These are phyloP conservation scores for Orthonevra nobilis DNA, from an alignment of 2,888 invertebrate genomes.

Conservation along the genomic window DNA sequence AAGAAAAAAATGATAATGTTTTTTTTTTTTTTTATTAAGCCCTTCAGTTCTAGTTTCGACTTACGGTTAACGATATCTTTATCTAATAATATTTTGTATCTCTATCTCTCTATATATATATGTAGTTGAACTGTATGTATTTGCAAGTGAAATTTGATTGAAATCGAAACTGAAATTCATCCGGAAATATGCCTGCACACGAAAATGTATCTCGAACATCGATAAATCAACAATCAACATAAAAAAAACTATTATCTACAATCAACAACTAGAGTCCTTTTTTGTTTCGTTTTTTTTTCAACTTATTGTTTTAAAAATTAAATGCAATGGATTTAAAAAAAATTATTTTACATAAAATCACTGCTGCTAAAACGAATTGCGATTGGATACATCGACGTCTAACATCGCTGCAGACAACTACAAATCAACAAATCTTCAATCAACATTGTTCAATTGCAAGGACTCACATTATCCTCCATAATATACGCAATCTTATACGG, in stretches of 20 bases:
- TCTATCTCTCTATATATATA: too few species aligned
- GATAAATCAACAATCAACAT: constrained; percentile 32
- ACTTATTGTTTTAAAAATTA: too few species aligned
- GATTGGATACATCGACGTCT: constrained; percentile 2
- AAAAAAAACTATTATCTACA: constrained; percentile 4
- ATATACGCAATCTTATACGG: not conserved
- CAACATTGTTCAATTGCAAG: constrained; percentile 22
- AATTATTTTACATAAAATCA: too few species aligned
- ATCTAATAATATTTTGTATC: too few species aligned
- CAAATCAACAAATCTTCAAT: constrained; percentile 20
- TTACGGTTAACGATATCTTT: too few species aligned
- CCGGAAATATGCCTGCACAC: too few species aligned
- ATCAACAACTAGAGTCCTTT: constrained; percentile 20
- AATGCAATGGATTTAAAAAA: too few species aligned
- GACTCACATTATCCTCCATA: not conserved
- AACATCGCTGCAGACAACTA: constrained; percentile 1
- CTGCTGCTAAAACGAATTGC: too few species aligned
- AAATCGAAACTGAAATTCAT: not conserved
- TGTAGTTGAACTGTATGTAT: too few species aligned
- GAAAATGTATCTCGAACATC: too few species aligned
- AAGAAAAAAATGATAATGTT: not conserved
- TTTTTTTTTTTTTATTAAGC: not conserved
- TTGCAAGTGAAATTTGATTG: too few species aligned
- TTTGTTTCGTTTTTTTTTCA: too few species aligned
- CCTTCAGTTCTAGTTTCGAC: not conserved